phyloP scores from a whole-genome alignment of 2,113 vertebrate species.

The Toxotes chatareus region DNA sequence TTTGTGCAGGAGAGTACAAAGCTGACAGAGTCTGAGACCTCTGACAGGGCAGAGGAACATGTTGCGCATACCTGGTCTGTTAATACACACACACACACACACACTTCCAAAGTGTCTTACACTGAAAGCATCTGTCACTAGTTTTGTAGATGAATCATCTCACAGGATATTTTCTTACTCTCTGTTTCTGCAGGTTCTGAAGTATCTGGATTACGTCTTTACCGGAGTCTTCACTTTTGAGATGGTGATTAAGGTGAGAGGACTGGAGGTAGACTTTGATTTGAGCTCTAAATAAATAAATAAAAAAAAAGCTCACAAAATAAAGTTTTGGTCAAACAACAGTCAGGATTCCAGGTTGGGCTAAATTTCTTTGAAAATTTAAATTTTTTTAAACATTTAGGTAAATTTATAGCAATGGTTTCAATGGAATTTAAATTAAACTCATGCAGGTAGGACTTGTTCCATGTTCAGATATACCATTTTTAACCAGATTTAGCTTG shows the following conservation, averaged over 20 bases:
- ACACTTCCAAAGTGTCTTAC: slow-evolving; percentile 1
- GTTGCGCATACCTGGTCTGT: slow-evolving; percentile 20
- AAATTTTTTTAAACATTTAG: background rate
- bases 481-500: background rate
- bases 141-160: slow-evolving; percentile 18
- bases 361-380: background rate
- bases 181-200: slow-evolving; percentile 87
- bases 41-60: slow-evolving; percentile 39
- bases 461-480: background rate
- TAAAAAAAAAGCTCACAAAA: too few species aligned
- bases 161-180: slow-evolving; percentile 1
- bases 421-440: background rate
- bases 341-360: background rate
- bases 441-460: background rate
- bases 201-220: slow-evolving; percentile 98
- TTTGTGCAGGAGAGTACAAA: slow-evolving; percentile 36
- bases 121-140: slow-evolving; percentile 20
- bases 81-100: slow-evolving; percentile 1
- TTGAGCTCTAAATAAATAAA: background rate
- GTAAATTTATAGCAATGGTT: background rate
- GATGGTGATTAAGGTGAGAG: slow-evolving; percentile 98
- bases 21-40: slow-evolving; percentile 41
- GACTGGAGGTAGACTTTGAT: background rate
- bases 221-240: slow-evolving; percentile 99
- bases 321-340: background rate